phyloP scores from a whole-genome alignment of 2,113 vertebrate species.

The Oncorhynchus gorbuscha region DNA sequence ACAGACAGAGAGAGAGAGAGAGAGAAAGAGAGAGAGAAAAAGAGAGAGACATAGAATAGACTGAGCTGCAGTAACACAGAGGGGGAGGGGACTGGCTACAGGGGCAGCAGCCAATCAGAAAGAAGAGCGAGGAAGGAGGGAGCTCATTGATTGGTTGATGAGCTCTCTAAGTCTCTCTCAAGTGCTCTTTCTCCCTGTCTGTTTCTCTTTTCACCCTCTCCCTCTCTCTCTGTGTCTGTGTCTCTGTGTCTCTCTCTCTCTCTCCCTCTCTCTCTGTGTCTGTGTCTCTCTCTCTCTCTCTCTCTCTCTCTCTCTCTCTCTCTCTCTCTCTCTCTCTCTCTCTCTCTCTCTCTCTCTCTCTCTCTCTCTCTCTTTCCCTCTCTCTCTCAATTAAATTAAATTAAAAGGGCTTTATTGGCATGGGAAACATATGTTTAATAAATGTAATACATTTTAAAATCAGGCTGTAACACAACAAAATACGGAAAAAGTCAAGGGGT shows the following conservation, averaged over 20 bases:
- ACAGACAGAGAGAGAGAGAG: too few relatives aligned
- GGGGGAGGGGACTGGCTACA: background rate
- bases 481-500: too few relatives aligned
- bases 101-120: background rate
- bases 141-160: background rate
- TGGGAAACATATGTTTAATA: too few relatives aligned
- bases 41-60: background rate
- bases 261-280: too few relatives aligned
- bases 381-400: background rate
- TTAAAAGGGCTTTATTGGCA: too few relatives aligned
- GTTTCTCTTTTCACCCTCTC: slow-evolving; percentile 6
- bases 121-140: background rate
- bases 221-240: background rate
- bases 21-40: background rate
- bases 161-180: background rate
- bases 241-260: too few relatives aligned
- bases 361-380: background rate
- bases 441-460: too few relatives aligned
- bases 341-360: background rate
- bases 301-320: background rate
- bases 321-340: too few relatives aligned
- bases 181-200: slow-evolving; percentile 16
- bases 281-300: too few relatives aligned
- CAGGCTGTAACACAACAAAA: too few relatives aligned
- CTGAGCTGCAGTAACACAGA: background rate